A percentile compares a stretch with the other conserved stretches of the same genome.
Evolutionary conservation across 1,140 invertebrate genomes (phyloP).

Genomic region (Rhagoletis pomonella): DNA sequence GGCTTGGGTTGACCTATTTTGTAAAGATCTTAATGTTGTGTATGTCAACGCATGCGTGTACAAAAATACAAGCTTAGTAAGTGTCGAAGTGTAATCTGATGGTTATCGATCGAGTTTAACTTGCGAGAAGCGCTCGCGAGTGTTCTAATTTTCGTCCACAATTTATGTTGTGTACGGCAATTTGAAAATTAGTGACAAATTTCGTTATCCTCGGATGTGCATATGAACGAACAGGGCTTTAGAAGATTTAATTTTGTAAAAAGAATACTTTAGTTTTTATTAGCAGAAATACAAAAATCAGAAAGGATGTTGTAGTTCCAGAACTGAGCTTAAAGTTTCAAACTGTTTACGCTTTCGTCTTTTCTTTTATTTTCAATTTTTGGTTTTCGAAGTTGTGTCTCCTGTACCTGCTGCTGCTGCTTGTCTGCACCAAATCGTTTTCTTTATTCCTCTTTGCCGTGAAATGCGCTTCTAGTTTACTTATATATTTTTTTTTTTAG

Average conservation of each 20-base stretch:
- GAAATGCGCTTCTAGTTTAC: background rate
- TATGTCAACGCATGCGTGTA: background rate
- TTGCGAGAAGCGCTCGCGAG: too few species aligned
- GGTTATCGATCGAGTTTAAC: too few species aligned
- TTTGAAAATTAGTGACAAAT: background rate
- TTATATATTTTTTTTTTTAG: background rate
- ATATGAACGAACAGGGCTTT: background rate
- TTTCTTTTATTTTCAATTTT: background rate
- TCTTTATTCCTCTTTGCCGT: background rate
- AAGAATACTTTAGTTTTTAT: background rate
- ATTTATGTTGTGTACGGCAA: background rate
- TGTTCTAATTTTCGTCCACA: too few species aligned
- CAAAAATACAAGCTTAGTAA: background rate
- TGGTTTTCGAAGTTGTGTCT: background rate
- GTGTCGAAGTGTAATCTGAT: background rate
- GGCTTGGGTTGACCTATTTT: background rate
- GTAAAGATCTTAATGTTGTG: background rate
- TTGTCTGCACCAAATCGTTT: background rate
- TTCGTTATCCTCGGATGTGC: background rate
- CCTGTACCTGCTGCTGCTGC: background rate
- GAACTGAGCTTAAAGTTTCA: background rate
- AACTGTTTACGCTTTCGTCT: background rate
- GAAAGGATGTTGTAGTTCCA: background rate
- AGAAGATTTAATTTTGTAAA: background rate
- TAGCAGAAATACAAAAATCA: slow-evolving; percentile 1